Conservation (phyloP, 2,888 invertebrate species). For the Mesochorus sp. region DNA sequence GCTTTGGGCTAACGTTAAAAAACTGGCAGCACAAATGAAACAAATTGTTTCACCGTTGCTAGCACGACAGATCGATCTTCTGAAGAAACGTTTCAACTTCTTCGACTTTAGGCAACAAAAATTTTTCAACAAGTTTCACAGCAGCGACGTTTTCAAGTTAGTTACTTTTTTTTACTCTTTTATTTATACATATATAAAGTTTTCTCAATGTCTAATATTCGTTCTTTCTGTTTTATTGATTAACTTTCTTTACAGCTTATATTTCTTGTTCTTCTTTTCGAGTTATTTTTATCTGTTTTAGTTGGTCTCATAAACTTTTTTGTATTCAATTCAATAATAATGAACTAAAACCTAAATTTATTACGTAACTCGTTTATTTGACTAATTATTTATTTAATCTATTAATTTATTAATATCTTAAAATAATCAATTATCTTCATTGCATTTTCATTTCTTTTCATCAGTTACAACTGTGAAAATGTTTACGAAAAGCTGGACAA, state of each 20-base stretch:
- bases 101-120: conserved; percentile 91
- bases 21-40: conserved; percentile 91
- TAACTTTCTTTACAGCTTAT: too few species aligned
- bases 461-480: conserved; percentile 85
- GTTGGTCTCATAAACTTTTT: not conserved
- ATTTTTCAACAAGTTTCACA: conserved; percentile 90
- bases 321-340: too few species aligned
- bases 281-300: too few species aligned
- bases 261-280: too few species aligned
- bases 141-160: conserved; percentile 82
- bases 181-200: not conserved
- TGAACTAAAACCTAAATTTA: too few species aligned
- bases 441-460: not conserved
- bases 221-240: too few species aligned
- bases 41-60: conserved; percentile 94
- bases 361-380: too few species aligned
- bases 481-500: conserved; percentile 88
- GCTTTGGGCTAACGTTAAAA: conserved; percentile 93
- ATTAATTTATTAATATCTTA: too few species aligned
- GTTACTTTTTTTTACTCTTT: too few species aligned
- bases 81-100: conserved; percentile 91
- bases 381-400: too few species aligned
- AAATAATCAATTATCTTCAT: not conserved
- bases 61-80: conserved; percentile 93
- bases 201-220: not conserved